Evolutionary conservation across 2,888 invertebrate species (phyloP).

Genomic region (Pemphredon lugubris): DNA sequence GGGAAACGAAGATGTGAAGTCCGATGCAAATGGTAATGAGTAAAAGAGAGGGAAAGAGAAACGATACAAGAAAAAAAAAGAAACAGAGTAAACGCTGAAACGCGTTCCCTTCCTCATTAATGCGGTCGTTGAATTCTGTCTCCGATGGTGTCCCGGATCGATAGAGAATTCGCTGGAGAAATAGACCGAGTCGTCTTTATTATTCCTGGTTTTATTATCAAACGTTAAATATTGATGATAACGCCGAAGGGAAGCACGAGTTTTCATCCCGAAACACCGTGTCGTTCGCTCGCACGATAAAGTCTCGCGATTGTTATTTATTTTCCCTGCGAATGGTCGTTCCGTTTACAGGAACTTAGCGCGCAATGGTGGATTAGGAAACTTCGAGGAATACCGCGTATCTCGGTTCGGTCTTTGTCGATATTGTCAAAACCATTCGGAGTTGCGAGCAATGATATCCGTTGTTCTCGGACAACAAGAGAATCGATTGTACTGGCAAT

Average conservation of each 20-base stretch:
- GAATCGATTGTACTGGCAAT: background rate
- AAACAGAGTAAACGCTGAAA: slow-evolving; percentile 21
- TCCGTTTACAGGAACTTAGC: no score
- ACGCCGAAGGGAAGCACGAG: no score
- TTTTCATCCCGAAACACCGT: no score
- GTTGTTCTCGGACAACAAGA: background rate
- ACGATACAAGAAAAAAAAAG: background rate
- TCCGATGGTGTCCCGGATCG: slow-evolving; percentile 15
- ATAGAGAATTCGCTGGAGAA: slow-evolving; percentile 12
- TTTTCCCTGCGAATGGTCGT: no score
- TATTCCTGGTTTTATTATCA: background rate
- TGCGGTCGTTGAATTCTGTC: slow-evolving; percentile 13
- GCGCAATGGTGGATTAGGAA: no score
- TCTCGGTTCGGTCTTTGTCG: no score
- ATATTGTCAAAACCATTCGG: background rate
- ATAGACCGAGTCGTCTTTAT: slow-evolving; percentile 1
- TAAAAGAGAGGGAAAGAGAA: slow-evolving; percentile 1
- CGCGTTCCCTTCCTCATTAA: slow-evolving; percentile 40
- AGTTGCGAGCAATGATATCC: background rate
- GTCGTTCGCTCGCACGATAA: no score
- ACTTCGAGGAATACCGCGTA: no score
- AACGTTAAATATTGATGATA: background rate
- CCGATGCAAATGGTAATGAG: slow-evolving; percentile 14
- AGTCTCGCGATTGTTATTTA: no score
- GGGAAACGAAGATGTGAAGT: slow-evolving; percentile 6